Base-by-base conservation (phyloP, 2,113 vertebrate species). In the Anas platyrhynchos region DNA sequence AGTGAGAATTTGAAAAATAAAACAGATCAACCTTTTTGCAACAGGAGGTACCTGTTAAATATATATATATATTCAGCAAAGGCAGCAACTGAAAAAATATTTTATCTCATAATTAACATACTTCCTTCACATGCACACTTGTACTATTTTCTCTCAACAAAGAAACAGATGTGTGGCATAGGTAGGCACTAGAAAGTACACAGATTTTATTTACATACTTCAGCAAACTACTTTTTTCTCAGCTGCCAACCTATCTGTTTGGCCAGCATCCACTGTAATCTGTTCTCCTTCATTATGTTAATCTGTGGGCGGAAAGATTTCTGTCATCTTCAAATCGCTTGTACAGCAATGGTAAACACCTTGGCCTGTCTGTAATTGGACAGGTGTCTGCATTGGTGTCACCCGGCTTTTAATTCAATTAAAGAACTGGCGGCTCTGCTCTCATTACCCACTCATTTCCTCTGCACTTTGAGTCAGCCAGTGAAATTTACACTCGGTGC, bases 321-420 rank as follows among this genome's bases (percentile, higher is more conserved):
- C 98, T 98, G 98, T 98, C 98, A 98, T 98, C 98, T 98, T 97
- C 96, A 97, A 97, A 98, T 97, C 96, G 96, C 98, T 98, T 97
- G 96, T 97, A 98, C 97, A 97, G 98, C 97, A 97, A 97, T 91
- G 97, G 98, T 98, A 99, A 99, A 99, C 98, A 99, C 98, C 98
- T 98, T 97, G 97, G 98, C 98, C 97, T 98, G 97, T 97, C 98
- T 98, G 97, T 99, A 98, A 99, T 98, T 98, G 98, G 98, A 98
- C 98, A 99, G 98, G 98, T 99, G 98, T 98, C 98, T 98, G 97
- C 97, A 93, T 93, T 96, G 97, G 97, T 98, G 98, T 98, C 98
- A 98, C 98, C 98, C 97, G 16, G 98, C 98, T 99, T 99, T 99
- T 99, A 99, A 99, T 99, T 99, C 98, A 99, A 99, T 99, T 99